A percentile compares a stretch with the other conserved stretches of the same genome.
Conservation (phyloP, 2,113 vertebrate genomes). For the Odocoileus hemionus region DNA sequence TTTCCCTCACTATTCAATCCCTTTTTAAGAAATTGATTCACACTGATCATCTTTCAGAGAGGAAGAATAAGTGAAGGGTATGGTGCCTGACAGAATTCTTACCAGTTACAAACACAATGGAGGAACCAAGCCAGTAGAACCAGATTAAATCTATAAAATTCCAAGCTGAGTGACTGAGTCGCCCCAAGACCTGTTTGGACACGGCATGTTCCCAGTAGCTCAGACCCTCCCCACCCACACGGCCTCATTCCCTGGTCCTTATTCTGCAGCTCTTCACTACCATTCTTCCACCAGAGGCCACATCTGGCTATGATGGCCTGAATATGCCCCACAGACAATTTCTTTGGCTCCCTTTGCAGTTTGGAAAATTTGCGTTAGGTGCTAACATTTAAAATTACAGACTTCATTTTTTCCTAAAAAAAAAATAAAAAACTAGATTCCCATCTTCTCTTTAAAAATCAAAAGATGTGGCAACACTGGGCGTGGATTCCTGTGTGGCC, state of each 20-base stretch:
- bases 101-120: background rate
- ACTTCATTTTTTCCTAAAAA: background rate
- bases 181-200: background rate
- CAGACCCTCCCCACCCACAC: rapidly evolving
- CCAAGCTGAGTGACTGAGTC: background rate
- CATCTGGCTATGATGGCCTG: background rate
- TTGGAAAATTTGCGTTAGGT: background rate
- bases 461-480: background rate
- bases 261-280: background rate
- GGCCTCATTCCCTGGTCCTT: background rate
- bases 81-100: background rate
- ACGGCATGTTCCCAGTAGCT: background rate
- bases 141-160: background rate
- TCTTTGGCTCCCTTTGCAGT: background rate
- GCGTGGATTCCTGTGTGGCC: background rate
- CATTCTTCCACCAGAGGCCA: background rate
- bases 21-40: background rate
- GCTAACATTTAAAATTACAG: background rate
- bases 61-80: background rate
- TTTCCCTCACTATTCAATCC: background rate
- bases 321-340: background rate
- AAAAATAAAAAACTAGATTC: background rate
- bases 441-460: background rate
- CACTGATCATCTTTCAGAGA: background rate
- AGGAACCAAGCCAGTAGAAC: background rate